phyloP scores from a whole-genome alignment of 2,888 invertebrate species.

The Globia sparganii region DNA sequence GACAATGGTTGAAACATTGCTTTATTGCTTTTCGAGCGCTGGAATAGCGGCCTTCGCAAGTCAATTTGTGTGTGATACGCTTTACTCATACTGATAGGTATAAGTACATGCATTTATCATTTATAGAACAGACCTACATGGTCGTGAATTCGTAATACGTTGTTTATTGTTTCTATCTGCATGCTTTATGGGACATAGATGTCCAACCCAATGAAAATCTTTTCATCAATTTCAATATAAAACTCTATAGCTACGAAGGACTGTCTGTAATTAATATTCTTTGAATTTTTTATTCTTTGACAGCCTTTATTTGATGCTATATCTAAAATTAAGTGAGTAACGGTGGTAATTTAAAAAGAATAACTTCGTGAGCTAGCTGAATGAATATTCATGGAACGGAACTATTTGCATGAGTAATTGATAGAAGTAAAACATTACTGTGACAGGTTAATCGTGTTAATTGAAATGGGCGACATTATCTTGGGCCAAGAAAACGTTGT shows the following conservation, averaged over 20 bases:
- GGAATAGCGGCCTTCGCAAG: slow-evolving; percentile 44
- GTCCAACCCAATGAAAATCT: neutral
- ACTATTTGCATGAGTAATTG: slow-evolving; percentile 86
- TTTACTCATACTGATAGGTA: slow-evolving; percentile 50
- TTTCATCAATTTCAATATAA: slow-evolving; percentile 6
- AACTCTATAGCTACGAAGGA: neutral
- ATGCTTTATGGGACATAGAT: slow-evolving; percentile 40
- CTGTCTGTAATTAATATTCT: neutral
- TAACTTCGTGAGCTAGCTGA: slow-evolving; percentile 70
- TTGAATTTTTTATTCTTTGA: neutral
- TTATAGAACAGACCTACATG: slow-evolving; percentile 61
- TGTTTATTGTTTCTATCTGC: slow-evolving; percentile 50
- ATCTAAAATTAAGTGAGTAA: slow-evolving; percentile 52
- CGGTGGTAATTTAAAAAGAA: slow-evolving; percentile 58
- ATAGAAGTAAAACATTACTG: slow-evolving; percentile 82
- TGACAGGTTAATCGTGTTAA: slow-evolving; percentile 82
- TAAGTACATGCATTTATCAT: slow-evolving; percentile 57
- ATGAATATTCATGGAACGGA: slow-evolving; percentile 83
- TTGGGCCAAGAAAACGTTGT: slow-evolving; percentile 64
- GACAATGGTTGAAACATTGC: slow-evolving; percentile 61
- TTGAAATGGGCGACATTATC: slow-evolving; percentile 79
- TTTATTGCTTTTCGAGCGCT: slow-evolving; percentile 53
- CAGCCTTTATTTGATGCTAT: neutral
- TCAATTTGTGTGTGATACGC: slow-evolving; percentile 60
- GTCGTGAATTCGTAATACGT: slow-evolving; percentile 53